phyloP scores from a whole-genome alignment of 2,113 vertebrate species.

The Galeopterus variegatus region DNA sequence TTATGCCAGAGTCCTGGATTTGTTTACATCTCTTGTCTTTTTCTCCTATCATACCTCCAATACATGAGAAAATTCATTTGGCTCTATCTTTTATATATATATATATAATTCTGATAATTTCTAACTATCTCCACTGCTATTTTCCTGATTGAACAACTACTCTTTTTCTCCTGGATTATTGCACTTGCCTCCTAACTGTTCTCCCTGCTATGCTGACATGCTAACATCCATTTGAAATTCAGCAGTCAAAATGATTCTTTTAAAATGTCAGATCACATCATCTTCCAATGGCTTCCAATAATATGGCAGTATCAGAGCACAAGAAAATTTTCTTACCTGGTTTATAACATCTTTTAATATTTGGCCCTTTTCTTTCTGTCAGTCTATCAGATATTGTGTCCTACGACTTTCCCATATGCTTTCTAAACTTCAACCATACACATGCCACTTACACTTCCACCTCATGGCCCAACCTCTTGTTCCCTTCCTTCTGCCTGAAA shows the following conservation, averaged over 20 bases:
- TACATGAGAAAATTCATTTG: background rate
- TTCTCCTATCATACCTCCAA: background rate
- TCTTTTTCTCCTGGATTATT: background rate
- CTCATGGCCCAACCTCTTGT: fast-evolving
- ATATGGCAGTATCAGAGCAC: background rate
- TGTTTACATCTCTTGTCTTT: background rate
- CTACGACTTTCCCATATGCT: background rate
- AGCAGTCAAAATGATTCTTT: background rate
- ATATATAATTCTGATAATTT: too few species aligned
- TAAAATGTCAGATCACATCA: background rate
- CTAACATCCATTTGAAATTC: background rate
- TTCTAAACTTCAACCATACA: background rate
- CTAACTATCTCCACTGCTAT: background rate
- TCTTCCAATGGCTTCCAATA: background rate
- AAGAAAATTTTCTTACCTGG: background rate
- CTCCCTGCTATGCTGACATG: background rate
- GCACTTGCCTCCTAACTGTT: background rate
- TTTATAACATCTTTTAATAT: background rate
- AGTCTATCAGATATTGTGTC: background rate
- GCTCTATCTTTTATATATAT: background rate
- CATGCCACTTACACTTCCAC: fast-evolving
- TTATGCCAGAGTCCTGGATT: conserved; percentile 2
- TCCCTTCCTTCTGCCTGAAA: background rate
- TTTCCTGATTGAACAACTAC: background rate
- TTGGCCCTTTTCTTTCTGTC: background rate